phyloP scores from a whole-genome alignment of 1,140 invertebrate species.

The Brachionus paranguensis region DNA sequence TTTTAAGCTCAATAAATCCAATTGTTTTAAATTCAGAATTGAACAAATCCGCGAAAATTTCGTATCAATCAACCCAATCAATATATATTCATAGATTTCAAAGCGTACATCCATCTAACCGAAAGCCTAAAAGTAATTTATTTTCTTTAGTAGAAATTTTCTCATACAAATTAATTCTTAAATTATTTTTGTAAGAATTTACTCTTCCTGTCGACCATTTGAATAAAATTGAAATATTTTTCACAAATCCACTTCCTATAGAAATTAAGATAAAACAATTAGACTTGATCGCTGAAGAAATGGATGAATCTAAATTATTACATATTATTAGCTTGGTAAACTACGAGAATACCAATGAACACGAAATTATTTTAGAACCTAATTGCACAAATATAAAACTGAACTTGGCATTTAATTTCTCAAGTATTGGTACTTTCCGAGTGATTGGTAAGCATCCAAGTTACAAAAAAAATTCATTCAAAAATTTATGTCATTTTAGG shows the following conservation, averaged over 20 bases:
- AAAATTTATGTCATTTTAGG: not conserved
- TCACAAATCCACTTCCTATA: not conserved
- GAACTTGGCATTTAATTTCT: not conserved
- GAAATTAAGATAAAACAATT: not conserved
- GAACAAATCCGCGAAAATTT: not conserved
- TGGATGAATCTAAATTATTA: not conserved
- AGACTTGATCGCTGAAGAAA: not conserved
- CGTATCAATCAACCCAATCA: not conserved
- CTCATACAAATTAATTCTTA: too few relatives aligned
- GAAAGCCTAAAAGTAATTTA: not conserved
- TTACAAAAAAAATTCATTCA: not conserved
- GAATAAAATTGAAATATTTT: constrained; percentile 15
- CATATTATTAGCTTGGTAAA: not conserved
- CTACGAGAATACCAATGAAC: not conserved
- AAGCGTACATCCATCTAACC: not conserved
- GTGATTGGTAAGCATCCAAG: not conserved
- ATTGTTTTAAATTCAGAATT: not conserved
- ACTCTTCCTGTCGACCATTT: not conserved
- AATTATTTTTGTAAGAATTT: not conserved
- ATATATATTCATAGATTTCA: not conserved
- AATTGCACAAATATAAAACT: not conserved
- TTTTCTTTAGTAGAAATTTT: not conserved
- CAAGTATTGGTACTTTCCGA: not conserved
- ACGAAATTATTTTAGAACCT: not conserved
- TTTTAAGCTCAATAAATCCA: not conserved